Conservation (phyloP, 2,797 vertebrate genomes). For the Micromesistius poutassou region DNA sequence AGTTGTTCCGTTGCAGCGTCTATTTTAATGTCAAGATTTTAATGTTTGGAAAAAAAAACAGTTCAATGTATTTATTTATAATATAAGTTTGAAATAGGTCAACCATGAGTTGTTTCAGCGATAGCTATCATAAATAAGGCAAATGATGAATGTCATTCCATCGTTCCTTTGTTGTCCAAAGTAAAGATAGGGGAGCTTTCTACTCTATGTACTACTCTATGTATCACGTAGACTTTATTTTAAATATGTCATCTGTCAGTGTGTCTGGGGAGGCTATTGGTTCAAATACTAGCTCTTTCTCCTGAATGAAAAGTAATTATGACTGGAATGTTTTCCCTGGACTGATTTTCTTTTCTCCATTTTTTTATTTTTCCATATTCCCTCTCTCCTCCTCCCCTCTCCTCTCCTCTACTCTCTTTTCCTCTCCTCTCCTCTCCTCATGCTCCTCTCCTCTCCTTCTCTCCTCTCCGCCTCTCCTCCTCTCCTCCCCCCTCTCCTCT, state of each 20-base stretch:
- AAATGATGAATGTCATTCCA: not conserved
- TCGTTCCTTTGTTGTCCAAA: not conserved
- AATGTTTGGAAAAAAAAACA: not conserved
- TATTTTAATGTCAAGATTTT: not conserved
- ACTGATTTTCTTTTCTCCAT: not conserved
- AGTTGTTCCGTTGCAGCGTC: not conserved
- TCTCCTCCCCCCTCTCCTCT: too few relatives aligned
- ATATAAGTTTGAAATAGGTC: not conserved
- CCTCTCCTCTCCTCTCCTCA: not conserved
- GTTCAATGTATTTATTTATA: not conserved
- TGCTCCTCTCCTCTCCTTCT: too few relatives aligned
- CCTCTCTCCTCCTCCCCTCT: not conserved
- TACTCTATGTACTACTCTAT: not conserved
- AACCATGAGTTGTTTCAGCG: not conserved
- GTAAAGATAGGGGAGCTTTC: not conserved
- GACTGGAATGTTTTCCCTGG: slow-evolving; percentile 3
- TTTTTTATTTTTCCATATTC: not conserved
- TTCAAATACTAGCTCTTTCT: slow-evolving; percentile 13
- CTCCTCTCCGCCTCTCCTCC: too few relatives aligned
- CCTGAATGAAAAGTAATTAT: not conserved
- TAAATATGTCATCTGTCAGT: not conserved
- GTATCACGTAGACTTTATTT: not conserved
- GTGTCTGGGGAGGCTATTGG: not conserved
- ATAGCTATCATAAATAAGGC: not conserved
- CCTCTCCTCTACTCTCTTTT: not conserved